Base-by-base conservation (phyloP, 1,140 invertebrate genomes). In the Ctenoplectra terminalis region DNA sequence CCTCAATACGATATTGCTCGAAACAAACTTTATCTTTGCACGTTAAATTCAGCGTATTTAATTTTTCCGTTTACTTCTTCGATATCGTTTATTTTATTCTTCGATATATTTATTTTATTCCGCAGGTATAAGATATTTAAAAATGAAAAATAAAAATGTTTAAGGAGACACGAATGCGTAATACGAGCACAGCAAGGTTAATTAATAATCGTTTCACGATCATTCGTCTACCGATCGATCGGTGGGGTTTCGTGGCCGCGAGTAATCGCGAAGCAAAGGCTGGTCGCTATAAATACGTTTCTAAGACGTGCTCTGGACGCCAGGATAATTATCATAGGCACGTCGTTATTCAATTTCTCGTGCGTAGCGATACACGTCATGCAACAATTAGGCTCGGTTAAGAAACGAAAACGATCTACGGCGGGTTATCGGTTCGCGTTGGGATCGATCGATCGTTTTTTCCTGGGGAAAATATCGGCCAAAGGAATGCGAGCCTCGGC, bases 341-440 rank as follows among this genome's bases (percentile, higher is more conserved):
- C 67, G 77, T 79, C 67, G 48, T 79, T 72, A 63, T 72, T 72
- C 67, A 63, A 79, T 79, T 72, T 52, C 76, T 79, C 77, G 46
- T 79, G 75, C 75, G 29, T n/a, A 37, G n/a, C 26, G 29, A 40
- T 31, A 20, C 23, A 52, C 69, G 56, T 79, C 69, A 79, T 72
- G 77, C 77, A 63, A 43, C 26, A 72, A 79, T 63, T 72, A 54
- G 31, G 17, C 34, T 17, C 29, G 13, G 13, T 79, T 63, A 40
- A 61, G 2, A 43, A n/a, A 52, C 17, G 11, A 40, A 72, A 70
- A 50, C 31, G 71, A 60, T 7, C 23, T 1, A 2, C 5, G 23
- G 11, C 4, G 40, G 40, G n/a, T 37, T 50, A 34, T 1, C 5
- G 0, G 54, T 40, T 40, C 61, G 34, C 23, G 9, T 5, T 29